Percentiles rank a stretch among this genome's conserved stretches.
phyloP scores from a whole-genome alignment of 2,888 invertebrate genomes.

The Lucinisca nassula region DNA sequence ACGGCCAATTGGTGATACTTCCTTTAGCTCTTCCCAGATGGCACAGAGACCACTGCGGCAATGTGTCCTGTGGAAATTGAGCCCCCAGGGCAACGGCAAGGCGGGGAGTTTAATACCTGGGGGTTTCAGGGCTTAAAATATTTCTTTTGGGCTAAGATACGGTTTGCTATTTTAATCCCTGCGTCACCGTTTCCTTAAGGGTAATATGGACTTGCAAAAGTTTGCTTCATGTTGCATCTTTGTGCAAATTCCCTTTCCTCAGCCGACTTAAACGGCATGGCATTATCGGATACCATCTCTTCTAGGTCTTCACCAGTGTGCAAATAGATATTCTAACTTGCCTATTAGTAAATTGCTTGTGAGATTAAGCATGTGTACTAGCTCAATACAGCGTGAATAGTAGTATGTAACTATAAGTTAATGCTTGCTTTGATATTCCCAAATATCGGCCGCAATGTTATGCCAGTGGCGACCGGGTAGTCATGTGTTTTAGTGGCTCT shows the following conservation, averaged over 20 bases:
- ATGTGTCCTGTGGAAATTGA: too few relatives aligned
- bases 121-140: constrained; percentile 39
- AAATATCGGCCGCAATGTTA: background rate
- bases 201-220: constrained; percentile 21
- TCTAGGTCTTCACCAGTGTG: constrained; percentile 20
- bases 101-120: too few relatives aligned
- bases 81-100: too few relatives aligned
- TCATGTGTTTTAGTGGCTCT: background rate
- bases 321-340: constrained; percentile 6
- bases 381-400: background rate
- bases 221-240: constrained; percentile 32
- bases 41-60: too few relatives aligned
- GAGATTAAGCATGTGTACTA: background rate
- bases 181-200: too few relatives aligned
- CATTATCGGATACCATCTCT: constrained; percentile 16
- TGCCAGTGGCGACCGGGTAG: background rate
- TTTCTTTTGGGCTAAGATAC: too few relatives aligned
- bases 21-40: too few relatives aligned
- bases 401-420: background rate
- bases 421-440: background rate
- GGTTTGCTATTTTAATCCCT: too few relatives aligned
- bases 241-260: constrained; percentile 42
- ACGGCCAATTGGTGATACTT: too few relatives aligned
- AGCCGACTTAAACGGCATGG: background rate
- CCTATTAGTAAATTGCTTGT: background rate